phyloP scores from a whole-genome alignment of 2,113 vertebrate genomes.

The Condylura cristata region DNA sequence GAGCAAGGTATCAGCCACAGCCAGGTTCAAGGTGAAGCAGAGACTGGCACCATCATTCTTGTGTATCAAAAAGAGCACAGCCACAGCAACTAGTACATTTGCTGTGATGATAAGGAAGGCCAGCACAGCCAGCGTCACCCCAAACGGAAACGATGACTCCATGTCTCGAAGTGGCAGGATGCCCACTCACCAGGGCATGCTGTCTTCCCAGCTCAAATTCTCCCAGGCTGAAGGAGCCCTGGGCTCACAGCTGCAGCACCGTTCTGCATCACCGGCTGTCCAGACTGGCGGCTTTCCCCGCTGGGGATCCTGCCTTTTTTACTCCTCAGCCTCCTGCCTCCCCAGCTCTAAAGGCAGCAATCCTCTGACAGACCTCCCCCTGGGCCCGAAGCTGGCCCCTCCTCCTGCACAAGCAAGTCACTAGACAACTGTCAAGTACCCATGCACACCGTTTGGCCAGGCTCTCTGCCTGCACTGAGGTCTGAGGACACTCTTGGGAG shows the following conservation, averaged over 20 bases:
- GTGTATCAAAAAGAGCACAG: conserved; percentile 87
- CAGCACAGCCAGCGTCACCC: conserved; percentile 86
- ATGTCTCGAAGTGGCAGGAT: conserved; percentile 61
- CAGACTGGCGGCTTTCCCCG: background rate
- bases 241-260: background rate
- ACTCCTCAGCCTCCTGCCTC: conserved; percentile 49
- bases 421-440: conserved; percentile 85
- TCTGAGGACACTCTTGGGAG: conserved; percentile 40
- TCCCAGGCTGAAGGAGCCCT: background rate
- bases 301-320: background rate
- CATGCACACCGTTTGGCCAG: conserved; percentile 17
- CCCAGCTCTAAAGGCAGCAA: conserved; percentile 50
- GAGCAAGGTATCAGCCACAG: conserved; percentile 90
- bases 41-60: conserved; percentile 88
- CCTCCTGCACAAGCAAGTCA: conserved; percentile 81
- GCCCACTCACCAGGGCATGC: background rate
- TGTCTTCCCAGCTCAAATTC: background rate
- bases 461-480: conserved; percentile 42
- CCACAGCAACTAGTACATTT: conserved; percentile 87
- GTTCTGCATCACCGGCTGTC: background rate
- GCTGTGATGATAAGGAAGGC: conserved; percentile 90
- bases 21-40: conserved; percentile 93
- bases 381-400: conserved; percentile 71
- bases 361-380: background rate
- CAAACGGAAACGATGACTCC: conserved; percentile 74